Conservation (phyloP, 2,113 vertebrate genomes). For the Empidonax traillii region DNA sequence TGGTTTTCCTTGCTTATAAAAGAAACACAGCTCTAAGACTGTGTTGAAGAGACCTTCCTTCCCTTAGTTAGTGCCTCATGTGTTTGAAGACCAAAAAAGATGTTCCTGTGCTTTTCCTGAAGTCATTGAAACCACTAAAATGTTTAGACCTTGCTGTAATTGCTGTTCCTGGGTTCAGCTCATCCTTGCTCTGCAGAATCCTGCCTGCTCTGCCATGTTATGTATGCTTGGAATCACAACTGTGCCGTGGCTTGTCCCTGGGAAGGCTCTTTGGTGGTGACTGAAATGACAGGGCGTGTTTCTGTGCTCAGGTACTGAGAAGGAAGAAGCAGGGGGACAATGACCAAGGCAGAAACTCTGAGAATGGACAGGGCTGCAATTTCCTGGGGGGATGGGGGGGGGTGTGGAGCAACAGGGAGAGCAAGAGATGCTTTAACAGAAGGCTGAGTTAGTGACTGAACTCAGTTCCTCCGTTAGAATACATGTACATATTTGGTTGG, state of each 20-base stretch:
- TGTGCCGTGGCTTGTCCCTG: background rate
- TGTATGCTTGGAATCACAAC: background rate
- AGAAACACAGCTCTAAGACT: background rate
- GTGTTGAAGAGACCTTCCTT: background rate
- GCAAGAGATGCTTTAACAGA: background rate
- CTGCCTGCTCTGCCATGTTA: background rate
- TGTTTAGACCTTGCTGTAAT: background rate
- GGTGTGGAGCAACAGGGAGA: background rate
- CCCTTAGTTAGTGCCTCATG: background rate
- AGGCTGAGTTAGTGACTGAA: background rate
- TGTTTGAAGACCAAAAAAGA: background rate
- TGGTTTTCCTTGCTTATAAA: background rate
- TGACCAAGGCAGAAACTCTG: background rate
- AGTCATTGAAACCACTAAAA: background rate
- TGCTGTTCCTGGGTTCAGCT: background rate
- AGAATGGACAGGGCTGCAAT: background rate
- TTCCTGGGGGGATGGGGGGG: background rate
- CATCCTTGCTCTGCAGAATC: background rate
- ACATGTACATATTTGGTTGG: background rate
- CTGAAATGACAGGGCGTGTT: background rate
- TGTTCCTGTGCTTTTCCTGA: background rate
- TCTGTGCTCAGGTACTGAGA: background rate
- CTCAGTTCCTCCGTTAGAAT: background rate
- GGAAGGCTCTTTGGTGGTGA: background rate
- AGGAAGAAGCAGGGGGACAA: background rate